phyloP scores from a whole-genome alignment of 1,140 invertebrate genomes.

The Tyrophagus putrescentiae region DNA sequence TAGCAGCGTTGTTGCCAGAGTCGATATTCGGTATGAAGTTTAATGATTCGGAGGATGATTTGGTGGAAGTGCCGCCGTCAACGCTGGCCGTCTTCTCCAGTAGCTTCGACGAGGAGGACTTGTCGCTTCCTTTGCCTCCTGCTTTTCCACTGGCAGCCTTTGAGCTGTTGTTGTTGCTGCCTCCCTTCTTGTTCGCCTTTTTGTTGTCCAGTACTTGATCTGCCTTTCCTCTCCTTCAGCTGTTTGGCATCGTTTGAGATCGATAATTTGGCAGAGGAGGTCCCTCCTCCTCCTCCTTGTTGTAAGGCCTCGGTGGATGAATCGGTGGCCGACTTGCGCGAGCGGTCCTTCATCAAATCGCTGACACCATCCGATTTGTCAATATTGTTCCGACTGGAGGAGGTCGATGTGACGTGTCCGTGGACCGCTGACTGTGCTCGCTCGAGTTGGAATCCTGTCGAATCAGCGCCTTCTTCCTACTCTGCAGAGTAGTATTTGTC shows the following conservation, averaged over 20 bases:
- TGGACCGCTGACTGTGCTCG: conserved; percentile 2
- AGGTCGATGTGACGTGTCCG: not conserved
- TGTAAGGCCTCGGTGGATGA: too few species aligned
- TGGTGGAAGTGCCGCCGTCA: not conserved
- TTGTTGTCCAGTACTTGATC: not conserved
- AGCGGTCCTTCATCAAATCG: too few species aligned
- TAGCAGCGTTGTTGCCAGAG: not conserved
- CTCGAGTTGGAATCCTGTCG: not conserved
- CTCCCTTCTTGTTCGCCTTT: not conserved
- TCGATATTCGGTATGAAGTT: not conserved
- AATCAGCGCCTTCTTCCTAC: not conserved
- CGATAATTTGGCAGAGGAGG: too few species aligned
- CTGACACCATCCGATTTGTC: too few species aligned
- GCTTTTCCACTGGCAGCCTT: not conserved
- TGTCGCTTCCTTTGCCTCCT: not conserved
- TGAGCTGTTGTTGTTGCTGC: not conserved
- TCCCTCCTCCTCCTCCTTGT: too few species aligned
- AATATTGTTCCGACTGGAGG: not conserved
- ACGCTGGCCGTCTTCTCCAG: not conserved
- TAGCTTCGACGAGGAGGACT: not conserved
- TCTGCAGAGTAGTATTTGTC: too few species aligned
- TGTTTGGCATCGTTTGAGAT: too few species aligned
- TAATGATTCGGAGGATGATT: not conserved
- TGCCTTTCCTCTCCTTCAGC: not conserved
- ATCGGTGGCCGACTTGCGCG: too few species aligned